Conservation (phyloP, 2,797 vertebrate genomes). For the Cirrhinus molitorella region DNA sequence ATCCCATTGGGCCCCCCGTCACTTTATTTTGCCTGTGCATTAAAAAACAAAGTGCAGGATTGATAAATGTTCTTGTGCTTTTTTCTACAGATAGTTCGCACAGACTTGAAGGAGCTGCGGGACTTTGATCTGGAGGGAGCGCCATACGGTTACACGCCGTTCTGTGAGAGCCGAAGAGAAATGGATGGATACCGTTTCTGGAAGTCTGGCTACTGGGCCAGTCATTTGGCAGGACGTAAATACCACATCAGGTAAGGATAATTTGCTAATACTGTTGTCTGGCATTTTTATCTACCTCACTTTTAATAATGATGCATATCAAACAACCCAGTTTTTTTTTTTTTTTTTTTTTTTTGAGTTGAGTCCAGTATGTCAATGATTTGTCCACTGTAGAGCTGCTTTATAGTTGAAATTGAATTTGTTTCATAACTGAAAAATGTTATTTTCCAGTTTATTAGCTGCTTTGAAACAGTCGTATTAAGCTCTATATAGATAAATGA, state of each 20-base stretch:
- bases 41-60: neutral
- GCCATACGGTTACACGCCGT: constrained; percentile 96
- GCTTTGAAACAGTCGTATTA: neutral
- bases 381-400: neutral
- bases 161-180: constrained; percentile 95
- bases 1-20: too few species aligned
- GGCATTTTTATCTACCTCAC: neutral
- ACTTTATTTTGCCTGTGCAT: neutral
- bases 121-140: constrained; percentile 95
- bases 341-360: neutral
- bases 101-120: constrained; percentile 93
- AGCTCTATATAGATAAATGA: neutral
- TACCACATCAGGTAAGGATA: constrained; percentile 93
- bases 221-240: constrained; percentile 93
- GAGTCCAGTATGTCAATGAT: neutral
- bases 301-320: neutral
- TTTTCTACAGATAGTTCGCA: constrained; percentile 90
- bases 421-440: neutral
- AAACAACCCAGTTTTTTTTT: neutral
- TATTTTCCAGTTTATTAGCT: neutral
- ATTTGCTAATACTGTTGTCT: neutral
- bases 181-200: constrained; percentile 99
- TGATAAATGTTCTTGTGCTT: neutral
- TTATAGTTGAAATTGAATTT: neutral
- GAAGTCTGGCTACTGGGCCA: constrained; percentile 98